Evolutionary conservation across 2,888 invertebrate species (phyloP), one percentile per base, ranked within the genome.

Genomic region (Agrypnus murinus): DNA sequence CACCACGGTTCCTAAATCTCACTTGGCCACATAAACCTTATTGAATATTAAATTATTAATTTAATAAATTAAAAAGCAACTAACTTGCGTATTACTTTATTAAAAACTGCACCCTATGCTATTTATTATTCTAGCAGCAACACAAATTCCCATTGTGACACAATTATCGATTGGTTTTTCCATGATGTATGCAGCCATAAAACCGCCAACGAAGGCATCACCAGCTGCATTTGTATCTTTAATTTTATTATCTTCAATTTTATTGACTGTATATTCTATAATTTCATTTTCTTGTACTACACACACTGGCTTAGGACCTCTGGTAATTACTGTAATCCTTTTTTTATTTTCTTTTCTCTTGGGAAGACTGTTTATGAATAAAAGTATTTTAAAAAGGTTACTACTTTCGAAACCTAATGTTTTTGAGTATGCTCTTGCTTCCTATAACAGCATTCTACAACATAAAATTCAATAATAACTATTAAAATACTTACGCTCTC

Each of bases 171-270:
- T 38, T 8, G 60, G 25, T 59, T 69, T 62, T 12, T 64, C 67
- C 15, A 65, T 63, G 4, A 78, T 66, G 34, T 69, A 77, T 15
- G 65, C 53, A 9, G 77, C 73, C 40, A 80, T 66, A 66, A 78
- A 80, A 12, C 79, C 80, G 3, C 79, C 81, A 36, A 78, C 77
- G 66, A 81, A 81, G 2, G 78, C 78, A 65, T 81, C 81, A 5
- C 81, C 81, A n/a, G 81, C 81, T 14, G 79, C 80, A 45, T 72
- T 78, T 0, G 80, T 80, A 68, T 81, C 78, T 5, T 76, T 68
- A 32, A 78, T 69, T 59, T 71, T 48, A 0, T 62, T 59, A 17
- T 65, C 60, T 8, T 73, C 62, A 7, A 80, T 36, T 1, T 25
- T 14, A 6, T 46, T 46, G 5, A 77, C 75, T 0, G 69, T 46